Conservation (phyloP, 1,140 invertebrate species). For the Papilio helenus region DNA sequence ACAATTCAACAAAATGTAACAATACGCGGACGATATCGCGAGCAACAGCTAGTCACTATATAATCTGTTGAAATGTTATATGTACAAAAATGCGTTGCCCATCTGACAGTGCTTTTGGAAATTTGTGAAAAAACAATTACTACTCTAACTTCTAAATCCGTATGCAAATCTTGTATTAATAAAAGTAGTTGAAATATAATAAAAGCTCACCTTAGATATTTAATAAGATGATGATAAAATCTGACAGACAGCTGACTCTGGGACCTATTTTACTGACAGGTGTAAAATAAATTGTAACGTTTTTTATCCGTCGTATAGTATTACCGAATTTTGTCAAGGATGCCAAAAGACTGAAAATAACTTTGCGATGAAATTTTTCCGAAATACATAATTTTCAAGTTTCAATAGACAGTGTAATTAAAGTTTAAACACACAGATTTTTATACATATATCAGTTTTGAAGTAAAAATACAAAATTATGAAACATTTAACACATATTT, state of each 20-base stretch:
- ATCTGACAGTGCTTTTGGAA: no score
- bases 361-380: neutral
- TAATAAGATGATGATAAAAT: slow-evolving; percentile 6
- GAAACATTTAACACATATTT: no score
- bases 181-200: neutral
- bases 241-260: slow-evolving; percentile 1
- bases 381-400: no score
- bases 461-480: no score
- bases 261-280: slow-evolving; percentile 9
- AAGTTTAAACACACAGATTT: no score
- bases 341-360: neutral
- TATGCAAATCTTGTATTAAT: neutral
- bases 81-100: no score
- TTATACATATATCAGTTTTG: no score
- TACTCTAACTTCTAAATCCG: neutral
- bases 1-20: no score
- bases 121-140: neutral
- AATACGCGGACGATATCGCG: no score
- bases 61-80: no score
- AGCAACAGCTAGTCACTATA: no score
- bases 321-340: neutral
- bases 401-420: no score
- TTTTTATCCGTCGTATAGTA: neutral
- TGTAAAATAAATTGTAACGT: neutral
- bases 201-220: neutral